Conservation (phyloP, 1,140 invertebrate genomes). For the Steinernema khuongi region DNA sequence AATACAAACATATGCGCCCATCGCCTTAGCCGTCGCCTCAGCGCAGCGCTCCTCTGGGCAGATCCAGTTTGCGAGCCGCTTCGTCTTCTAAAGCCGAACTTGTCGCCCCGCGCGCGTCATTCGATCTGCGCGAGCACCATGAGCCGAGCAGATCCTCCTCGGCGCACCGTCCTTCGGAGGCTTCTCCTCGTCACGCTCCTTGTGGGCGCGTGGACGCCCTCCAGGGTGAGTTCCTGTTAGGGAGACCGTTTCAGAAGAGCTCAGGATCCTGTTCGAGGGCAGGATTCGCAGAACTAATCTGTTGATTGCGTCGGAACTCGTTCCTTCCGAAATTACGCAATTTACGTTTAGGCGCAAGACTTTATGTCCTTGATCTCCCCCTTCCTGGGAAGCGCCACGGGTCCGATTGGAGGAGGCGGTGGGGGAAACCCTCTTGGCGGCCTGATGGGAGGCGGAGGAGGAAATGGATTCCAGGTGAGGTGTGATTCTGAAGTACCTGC, state of each 20-base stretch:
- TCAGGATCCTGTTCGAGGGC: too few species aligned
- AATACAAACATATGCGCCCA: conserved; percentile 6
- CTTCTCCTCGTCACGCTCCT: not conserved
- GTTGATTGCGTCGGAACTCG: not conserved
- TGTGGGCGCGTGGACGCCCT: not conserved
- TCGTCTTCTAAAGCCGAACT: not conserved
- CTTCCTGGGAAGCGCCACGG: conserved; percentile 11
- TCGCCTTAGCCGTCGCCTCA: not conserved
- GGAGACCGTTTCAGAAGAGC: too few species aligned
- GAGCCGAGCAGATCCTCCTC: conserved; percentile 2
- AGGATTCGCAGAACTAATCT: too few species aligned
- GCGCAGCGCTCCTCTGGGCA: not conserved
- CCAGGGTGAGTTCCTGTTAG: not conserved
- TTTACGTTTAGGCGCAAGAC: conserved; percentile 26
- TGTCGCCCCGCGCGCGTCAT: not conserved
- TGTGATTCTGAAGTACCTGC: too few species aligned
- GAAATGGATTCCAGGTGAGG: not conserved
- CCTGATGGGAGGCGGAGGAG: not conserved
- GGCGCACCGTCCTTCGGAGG: not conserved
- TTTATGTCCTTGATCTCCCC: conserved; percentile 25
- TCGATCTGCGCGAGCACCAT: not conserved
- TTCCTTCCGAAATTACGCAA: not conserved
- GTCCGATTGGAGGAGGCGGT: conserved; percentile 19
- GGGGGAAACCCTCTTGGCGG: conserved; percentile 19
- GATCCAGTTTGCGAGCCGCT: conserved; percentile 7